Percentiles rank a stretch among this genome's conserved stretches.
Evolutionary conservation across 1,140 invertebrate species (phyloP).

Genomic region (Trichoplusia ni): DNA sequence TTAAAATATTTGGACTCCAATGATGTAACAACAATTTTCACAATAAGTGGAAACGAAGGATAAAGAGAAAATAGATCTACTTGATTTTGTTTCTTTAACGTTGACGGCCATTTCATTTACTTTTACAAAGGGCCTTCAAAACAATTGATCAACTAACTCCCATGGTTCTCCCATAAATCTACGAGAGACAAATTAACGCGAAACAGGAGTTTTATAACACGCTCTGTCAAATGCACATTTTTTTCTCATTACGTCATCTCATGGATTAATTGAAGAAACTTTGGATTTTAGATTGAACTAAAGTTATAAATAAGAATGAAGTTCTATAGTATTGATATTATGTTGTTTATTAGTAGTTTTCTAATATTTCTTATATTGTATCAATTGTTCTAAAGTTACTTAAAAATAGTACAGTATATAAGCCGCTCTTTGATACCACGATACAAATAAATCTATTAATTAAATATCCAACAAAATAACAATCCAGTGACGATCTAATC

Average conservation of each 20-base stretch:
- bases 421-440: not conserved
- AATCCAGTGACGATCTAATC: slow-evolving; percentile 43
- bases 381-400: no score
- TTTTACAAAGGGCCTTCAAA: no score
- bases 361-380: no score
- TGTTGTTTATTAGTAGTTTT: no score
- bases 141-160: not conserved
- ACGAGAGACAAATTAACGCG: slow-evolving; percentile 15
- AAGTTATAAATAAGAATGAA: slow-evolving; percentile 27
- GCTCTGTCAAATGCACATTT: slow-evolving; percentile 33
- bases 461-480: slow-evolving; percentile 41
- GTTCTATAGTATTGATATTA: no score
- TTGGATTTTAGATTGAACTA: slow-evolving; percentile 23
- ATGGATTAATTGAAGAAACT: slow-evolving; percentile 29
- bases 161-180: not conserved
- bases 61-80: no score
- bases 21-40: no score
- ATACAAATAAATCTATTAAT: slow-evolving; percentile 27
- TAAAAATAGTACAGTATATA: not conserved
- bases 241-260: slow-evolving; percentile 28
- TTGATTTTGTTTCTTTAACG: no score
- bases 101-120: no score
- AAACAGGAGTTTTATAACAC: slow-evolving; percentile 8
- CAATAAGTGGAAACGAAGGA: no score
- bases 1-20: no score